These are phyloP conservation scores for Sebastes minor DNA, from an alignment of 2,797 vertebrate species.

Conservation along the genomic window DNA sequence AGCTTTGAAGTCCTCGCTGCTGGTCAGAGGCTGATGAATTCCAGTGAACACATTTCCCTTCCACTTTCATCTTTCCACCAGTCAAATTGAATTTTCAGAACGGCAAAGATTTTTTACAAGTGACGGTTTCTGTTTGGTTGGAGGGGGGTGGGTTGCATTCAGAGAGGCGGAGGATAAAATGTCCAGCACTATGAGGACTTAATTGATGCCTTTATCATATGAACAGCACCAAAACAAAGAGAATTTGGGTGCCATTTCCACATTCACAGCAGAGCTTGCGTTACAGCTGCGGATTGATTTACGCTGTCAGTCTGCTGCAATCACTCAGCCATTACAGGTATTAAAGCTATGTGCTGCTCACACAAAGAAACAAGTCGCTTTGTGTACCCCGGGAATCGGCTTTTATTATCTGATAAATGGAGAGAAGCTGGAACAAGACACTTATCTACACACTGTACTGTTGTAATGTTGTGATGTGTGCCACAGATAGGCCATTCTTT, in stretches of 20 bases:
- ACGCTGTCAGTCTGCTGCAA: slow-evolving; percentile 63
- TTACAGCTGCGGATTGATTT: slow-evolving; percentile 63
- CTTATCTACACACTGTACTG: slow-evolving; percentile 39
- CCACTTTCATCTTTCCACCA: slow-evolving; percentile 67
- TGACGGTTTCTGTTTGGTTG: slow-evolving; percentile 32
- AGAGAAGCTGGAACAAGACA: slow-evolving; percentile 45
- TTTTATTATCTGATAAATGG: slow-evolving; percentile 63
- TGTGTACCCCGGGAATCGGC: slow-evolving; percentile 42
- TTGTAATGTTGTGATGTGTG: slow-evolving; percentile 25
- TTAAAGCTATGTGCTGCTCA: slow-evolving; percentile 30
- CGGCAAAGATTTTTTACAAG: slow-evolving; percentile 47
- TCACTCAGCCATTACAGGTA: slow-evolving; percentile 69
- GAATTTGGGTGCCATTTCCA: slow-evolving; percentile 52
- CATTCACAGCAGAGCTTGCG: slow-evolving; percentile 41
- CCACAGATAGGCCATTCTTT: slow-evolving; percentile 12
- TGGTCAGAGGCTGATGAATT: slow-evolving; percentile 66
- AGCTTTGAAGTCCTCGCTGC: slow-evolving; percentile 70
- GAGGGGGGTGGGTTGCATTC: background rate
- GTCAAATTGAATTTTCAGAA: slow-evolving; percentile 62
- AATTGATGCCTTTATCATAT: slow-evolving; percentile 71
- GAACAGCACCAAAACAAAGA: slow-evolving; percentile 68
- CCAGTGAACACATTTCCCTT: slow-evolving; percentile 68
- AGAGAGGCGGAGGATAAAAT: slow-evolving; percentile 43
- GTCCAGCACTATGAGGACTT: slow-evolving; percentile 52
- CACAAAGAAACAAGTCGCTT: slow-evolving; percentile 56